These are phyloP conservation scores for Carduelis carduelis DNA, from an alignment of 2,797 vertebrate genomes.

Conservation along the genomic window DNA sequence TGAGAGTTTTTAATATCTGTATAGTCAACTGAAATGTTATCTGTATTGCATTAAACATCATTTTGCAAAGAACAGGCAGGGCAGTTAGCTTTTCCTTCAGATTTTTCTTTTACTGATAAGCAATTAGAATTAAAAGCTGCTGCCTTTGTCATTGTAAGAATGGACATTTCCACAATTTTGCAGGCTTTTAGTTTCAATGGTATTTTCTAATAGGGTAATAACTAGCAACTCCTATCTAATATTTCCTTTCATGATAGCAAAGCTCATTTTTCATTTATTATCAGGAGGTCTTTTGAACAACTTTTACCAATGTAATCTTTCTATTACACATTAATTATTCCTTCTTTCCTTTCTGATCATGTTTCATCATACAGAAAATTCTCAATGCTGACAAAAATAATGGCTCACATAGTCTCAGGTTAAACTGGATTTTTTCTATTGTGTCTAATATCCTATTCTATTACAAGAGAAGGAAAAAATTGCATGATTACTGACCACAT, in stretches of 20 bases:
- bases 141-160: neutral
- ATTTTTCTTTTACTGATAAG: neutral
- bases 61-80: neutral
- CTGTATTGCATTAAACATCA: neutral
- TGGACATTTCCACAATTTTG: accelerated
- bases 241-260: neutral
- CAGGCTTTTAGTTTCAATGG: neutral
- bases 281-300: neutral
- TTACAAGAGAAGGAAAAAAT: neutral
- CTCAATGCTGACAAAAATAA: neutral
- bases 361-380: neutral
- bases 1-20: neutral
- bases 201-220: neutral
- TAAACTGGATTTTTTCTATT: neutral
- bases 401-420: neutral
- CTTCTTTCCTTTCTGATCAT: neutral
- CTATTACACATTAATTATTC: neutral
- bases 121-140: neutral
- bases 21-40: neutral
- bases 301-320: neutral
- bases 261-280: neutral
- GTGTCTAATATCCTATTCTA: neutral
- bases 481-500: neutral
- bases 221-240: neutral
- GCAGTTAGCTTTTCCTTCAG: neutral